Base-by-base conservation (phyloP, 2,113 vertebrate genomes). In the Galbula dea region DNA sequence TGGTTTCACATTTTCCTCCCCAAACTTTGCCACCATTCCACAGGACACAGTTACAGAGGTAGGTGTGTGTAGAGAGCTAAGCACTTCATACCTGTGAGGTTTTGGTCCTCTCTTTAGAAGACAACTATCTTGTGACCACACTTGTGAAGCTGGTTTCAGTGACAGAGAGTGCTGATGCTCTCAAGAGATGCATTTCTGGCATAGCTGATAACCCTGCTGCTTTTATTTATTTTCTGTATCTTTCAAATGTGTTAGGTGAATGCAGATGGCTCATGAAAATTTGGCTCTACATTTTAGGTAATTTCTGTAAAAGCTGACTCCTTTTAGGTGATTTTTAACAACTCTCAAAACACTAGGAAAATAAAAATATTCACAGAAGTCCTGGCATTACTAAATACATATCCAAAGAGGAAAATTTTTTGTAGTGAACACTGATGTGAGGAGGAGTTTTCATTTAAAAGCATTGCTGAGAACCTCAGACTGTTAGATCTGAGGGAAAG, bases 1-100 rank as follows among this genome's bases (percentile, higher is more conserved):
- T 11, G 99, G 99, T 37, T 99, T 99, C 97, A 99, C 99, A 13
- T 99, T 99, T 97, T 99, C 99, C 11, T 99, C 99, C 3, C 99
- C 99, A 46, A 99, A 99, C 92, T 99, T 98, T 77, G 99, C 99
- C n/a, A 99, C 99, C 43, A 98, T 99, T 94, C 99, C 99, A 1
- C 99, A 99, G 95, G 99, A 98, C 86, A 98, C 98, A 18, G 98
- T 99, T 83, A 98, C 98, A 11, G 97, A 99, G 98, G 99, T 99
- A 90, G 69, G 97, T 93, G 21, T 27, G 58, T 6, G 17, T 14
- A 15, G 8, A 9, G 2, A 63, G 43, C 34, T 55, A 22, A 58
- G 57, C 22, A 43, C 23, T 65, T 79, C 37, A 32, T 12, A 22
- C 18, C 11, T 48, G 2, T 5, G 2, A 3, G 3, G 32, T 90